Evolutionary conservation across 1,140 invertebrate genomes (phyloP), one percentile per base, ranked within the genome.

Genomic region (Sweltsa coloradensis): DNA sequence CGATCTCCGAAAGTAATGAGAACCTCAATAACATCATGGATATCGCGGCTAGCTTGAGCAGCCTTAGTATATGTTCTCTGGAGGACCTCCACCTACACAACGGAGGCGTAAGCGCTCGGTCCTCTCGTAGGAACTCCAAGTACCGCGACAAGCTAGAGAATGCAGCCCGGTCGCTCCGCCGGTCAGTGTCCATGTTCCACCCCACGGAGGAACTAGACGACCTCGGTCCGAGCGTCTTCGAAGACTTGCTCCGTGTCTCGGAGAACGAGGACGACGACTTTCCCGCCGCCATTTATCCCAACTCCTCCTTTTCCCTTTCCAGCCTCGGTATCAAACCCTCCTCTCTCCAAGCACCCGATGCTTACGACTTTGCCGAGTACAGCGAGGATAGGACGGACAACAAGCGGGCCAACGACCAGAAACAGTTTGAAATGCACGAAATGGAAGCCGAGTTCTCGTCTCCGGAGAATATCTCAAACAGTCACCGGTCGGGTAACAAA

Each of bases 1-100:
- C 37, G 13, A 40, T 40, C 24, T 19, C 2, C 18, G n/a, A 19
- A 1, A 13, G 16, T 5, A 40, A 9, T 13, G 18, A 40, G 21
- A 19, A 40, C 24, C 11, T 16, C 14, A 19, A 40, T 7, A 40
- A 16, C 24, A 40, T 22, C 16, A 40, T 9, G 14, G 37, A 40
- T 40, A 22, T 40, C 5, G 24, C 18, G 13, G 14, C 66, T 4
- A 66, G 55, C 26, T 55, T 62, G 14, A 71, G 68, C 40, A 68
- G 60, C 47, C 54, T 69, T 4, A 71, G 69, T 49, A 49, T 71
- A 1, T 68, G 59, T 49, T 71, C 69, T 0, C 63, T 66, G 1
- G 19, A 19, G 24, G 7, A 40, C 16, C 24, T 40, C 34, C 16
- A n/a, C 34, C 34, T 9, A n/a, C 7, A 31, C 29, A 11, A 11